Evolutionary conservation across 30 jellyfish, hydroid and myxozoan species (phyloP), one percentile per base, ranked within the genome.

Genomic region (Sanderia malayensis): DNA sequence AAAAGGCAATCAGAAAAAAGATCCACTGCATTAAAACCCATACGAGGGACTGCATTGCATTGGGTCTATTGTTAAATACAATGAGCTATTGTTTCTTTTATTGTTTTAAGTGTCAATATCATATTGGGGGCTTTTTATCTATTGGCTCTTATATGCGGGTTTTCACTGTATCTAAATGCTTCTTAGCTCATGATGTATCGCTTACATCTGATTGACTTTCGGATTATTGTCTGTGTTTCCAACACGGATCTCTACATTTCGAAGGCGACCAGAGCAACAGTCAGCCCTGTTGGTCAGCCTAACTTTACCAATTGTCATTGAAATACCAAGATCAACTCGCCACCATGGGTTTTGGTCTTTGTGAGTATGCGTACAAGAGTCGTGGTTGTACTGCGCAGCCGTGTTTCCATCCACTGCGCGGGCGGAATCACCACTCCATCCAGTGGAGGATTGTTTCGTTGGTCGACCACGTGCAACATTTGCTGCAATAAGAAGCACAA

Each of bases 291-390:
- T 77, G 30, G 81, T 64, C 8, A 77, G 26, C 15, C 22, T 58
- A 7, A 77, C 67, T 18, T 31, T 44, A 18, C 75, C 81, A 46
- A 77, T 30, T 20, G 64, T 27, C 55, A 46, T 58, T 18, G 53
- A 7, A 28, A 8, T 22, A 15, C 81, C 89, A 55, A 77, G 72
- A 64, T 77, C 89, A 27, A 77, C 89, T 18, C 67, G 71, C 89
- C 89, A 77, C 89, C 89, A 77, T 1, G 89, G 81, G 32, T 25
- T 63, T 22, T 31, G 31, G 9, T 64, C 66, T 23, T 37, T 46
- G 18, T 49, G 19, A n/a, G 89, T 77, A n/a, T 77, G 81, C 17
- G 82, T 46, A 70, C 89, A 77, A 1, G 81, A 29, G 30, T 64
- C 81, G 0, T 49, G 67, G 2, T 11, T 21, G 33, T 23, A 46